Evolutionary conservation across 2,113 vertebrate species (phyloP), one percentile per base, ranked within the genome.

Genomic region (Vulpes lagopus): DNA sequence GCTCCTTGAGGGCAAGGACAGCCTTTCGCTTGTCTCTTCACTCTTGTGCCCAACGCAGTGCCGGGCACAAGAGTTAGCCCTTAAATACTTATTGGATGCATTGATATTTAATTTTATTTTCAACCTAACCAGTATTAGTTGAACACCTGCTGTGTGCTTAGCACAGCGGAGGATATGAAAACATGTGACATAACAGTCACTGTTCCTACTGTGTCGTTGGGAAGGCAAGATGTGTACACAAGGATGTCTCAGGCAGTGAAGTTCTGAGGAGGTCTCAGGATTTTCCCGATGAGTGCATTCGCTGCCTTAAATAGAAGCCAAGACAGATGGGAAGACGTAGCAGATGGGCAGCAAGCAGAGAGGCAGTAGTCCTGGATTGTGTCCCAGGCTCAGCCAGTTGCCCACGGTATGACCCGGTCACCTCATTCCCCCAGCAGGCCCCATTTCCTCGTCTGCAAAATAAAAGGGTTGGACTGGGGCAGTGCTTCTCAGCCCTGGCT

Each of bases 331-430:
- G 43, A 89, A 60, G 55, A 62, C 49, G n/a, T 5, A 83, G 94
- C 96, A 98, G 96, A 85, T 96, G 96, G 94, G 65, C 38, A 64
- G 73, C 65, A 1, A 82, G 89, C 12, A 0, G 73, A 85, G 84
- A 92, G 82, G 71, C 65, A 2, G 90, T 84, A 95, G 83, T 73
- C 62, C 91, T 97, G 95, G 95, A 87, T 23, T 1, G 9, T 38
- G 30, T 92, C 95, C 93, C 80, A 20, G 84, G 27, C 91, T 78
- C 69, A 74, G 94, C 74, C 69, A 92, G n/a, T 71, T 67, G 32
- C 91, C 27, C 11, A 43, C 81, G 76, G 76, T n/a, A 30, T 97
- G 97, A 97, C 95, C 96, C 94, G 85, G 91, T 95, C 96, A 91
- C 95, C 84, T 88, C 84, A 2, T 60, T 71, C 69, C 81, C 89